Conservation (phyloP, 1,140 invertebrate genomes). For the Arion vulgaris region DNA sequence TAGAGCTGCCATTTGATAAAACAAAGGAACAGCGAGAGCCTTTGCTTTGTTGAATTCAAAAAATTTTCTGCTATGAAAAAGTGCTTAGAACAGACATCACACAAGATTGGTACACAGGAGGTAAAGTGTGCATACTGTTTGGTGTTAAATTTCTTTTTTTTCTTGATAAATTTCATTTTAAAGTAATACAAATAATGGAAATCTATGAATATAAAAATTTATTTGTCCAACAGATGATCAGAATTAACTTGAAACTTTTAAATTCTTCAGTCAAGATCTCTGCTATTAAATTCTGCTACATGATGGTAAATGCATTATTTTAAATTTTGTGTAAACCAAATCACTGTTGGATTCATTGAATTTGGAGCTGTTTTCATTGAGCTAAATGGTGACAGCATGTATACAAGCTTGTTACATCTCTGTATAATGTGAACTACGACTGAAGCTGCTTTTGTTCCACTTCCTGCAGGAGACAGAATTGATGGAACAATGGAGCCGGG, state of each 20-base stretch:
- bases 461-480: conserved; percentile 64
- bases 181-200: background rate
- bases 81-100: conserved; percentile 91
- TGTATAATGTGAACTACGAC: conserved; percentile 36
- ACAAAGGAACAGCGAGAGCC: conserved; percentile 94
- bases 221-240: background rate
- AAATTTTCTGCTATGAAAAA: conserved; percentile 90
- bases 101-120: conserved; percentile 89
- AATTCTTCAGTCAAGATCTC: background rate
- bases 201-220: background rate
- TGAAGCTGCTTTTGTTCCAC: conserved; percentile 63
- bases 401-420: conserved; percentile 9
- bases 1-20: conserved; percentile 97
- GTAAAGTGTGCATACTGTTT: conserved; percentile 41
- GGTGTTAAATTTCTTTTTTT: background rate
- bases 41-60: conserved; percentile 96
- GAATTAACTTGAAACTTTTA: background rate
- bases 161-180: background rate
- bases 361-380: background rate
- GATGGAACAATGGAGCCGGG: conserved; percentile 63
- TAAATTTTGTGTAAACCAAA: background rate
- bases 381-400: conserved; percentile 4
- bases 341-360: background rate
- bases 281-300: background rate
- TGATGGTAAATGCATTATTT: background rate